These are phyloP conservation scores for Smithornis capensis DNA, from an alignment of 2,113 vertebrate species.

Conservation along the genomic window DNA sequence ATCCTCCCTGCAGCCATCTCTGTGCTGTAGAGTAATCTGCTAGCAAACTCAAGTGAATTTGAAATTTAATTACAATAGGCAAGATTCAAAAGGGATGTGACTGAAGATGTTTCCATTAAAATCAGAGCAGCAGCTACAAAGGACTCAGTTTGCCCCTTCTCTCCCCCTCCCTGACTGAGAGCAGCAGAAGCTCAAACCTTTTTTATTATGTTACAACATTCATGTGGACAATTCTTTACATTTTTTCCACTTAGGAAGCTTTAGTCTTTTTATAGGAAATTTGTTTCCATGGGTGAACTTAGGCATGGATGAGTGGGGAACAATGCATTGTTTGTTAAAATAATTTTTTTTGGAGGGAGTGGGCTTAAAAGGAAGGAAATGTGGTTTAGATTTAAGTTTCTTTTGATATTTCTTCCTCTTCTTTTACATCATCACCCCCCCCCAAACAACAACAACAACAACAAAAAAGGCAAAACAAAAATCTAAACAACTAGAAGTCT, in stretches of 20 bases:
- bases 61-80: not conserved
- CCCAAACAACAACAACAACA: not conserved
- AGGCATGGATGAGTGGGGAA: slow-evolving; percentile 23
- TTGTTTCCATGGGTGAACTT: slow-evolving; percentile 1
- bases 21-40: not conserved
- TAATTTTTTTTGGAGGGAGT: slow-evolving; percentile 10
- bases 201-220: not conserved
- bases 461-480: not conserved
- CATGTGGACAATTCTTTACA: not conserved
- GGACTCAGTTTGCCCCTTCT: not conserved
- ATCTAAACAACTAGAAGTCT: not conserved
- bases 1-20: not conserved
- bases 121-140: not conserved
- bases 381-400: slow-evolving; percentile 1
- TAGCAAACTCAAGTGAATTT: not conserved
- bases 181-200: not conserved
- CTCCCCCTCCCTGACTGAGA: not conserved
- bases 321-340: slow-evolving; percentile 39
- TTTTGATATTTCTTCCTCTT: slow-evolving; percentile 32
- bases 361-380: slow-evolving; percentile 52
- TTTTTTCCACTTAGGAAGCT: not conserved
- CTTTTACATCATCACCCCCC: not conserved
- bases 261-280: slow-evolving; percentile 14
- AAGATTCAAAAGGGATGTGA: not conserved
- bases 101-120: not conserved